These are phyloP conservation scores for Pseudomyrmex pallidus DNA, from an alignment of 1,140 invertebrate genomes.

Conservation along the genomic window DNA sequence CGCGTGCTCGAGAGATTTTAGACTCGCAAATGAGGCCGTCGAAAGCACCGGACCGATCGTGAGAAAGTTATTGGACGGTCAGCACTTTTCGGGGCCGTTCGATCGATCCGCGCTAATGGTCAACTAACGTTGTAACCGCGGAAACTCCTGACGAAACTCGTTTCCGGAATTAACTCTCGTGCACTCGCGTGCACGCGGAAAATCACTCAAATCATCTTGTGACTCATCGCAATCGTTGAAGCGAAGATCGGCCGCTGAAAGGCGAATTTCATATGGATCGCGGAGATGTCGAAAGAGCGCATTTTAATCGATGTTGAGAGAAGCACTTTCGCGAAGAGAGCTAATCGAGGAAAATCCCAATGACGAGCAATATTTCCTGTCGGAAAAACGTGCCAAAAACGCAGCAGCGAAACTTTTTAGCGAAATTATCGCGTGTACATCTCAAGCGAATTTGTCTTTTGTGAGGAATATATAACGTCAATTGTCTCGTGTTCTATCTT, in stretches of 20 bases:
- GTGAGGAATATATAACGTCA: conserved; percentile 5
- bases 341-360: neutral
- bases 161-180: conserved; percentile 49
- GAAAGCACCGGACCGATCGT: conserved; percentile 5
- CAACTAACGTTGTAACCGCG: conserved; percentile 6
- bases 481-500: neutral
- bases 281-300: neutral
- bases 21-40: conserved; percentile 53
- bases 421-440: neutral
- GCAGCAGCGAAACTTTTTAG: conserved; percentile 12
- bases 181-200: neutral
- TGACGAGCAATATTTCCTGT: neutral
- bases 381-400: neutral
- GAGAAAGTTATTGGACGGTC: conserved; percentile 59
- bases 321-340: neutral
- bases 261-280: neutral
- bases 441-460: neutral
- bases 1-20: conserved; percentile 17
- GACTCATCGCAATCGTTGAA: neutral
- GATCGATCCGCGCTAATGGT: conserved; percentile 50
- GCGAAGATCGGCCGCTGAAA: neutral
- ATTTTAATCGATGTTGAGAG: neutral
- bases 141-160: conserved; percentile 32
- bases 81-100: conserved; percentile 48
- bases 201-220: neutral